A percentile compares a stretch with the other conserved stretches of the same genome.
These are phyloP conservation scores for Monochamus alternatus DNA, from an alignment of 2,888 invertebrate species.

Conservation along the genomic window DNA sequence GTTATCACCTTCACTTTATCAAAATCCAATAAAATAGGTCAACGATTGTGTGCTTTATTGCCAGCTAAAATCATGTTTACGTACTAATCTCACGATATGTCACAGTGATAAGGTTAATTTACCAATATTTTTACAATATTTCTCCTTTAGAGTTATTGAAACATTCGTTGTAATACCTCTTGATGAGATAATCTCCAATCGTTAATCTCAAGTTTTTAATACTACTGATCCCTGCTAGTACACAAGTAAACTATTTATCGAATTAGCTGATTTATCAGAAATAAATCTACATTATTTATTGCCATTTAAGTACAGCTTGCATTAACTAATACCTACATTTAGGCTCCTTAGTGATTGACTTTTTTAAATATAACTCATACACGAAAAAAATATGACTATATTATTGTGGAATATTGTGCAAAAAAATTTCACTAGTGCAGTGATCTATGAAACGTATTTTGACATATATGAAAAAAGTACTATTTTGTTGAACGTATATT, in stretches of 20 bases:
- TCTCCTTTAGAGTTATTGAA: conserved; percentile 3
- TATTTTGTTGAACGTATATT: too few relatives aligned
- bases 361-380: too few relatives aligned
- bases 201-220: conserved; percentile 10
- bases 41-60: conserved; percentile 9
- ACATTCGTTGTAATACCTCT: background rate
- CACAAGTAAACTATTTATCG: conserved; percentile 10
- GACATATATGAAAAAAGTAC: too few relatives aligned
- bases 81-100: conserved; percentile 5
- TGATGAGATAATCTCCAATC: background rate
- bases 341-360: too few relatives aligned
- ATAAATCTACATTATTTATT: background rate
- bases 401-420: too few relatives aligned
- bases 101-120: background rate
- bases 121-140: conserved; percentile 8
- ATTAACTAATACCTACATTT: too few relatives aligned
- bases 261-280: conserved; percentile 2
- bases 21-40: conserved; percentile 1
- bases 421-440: too few relatives aligned
- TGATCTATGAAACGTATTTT: too few relatives aligned
- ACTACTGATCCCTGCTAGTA: background rate
- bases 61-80: background rate
- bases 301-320: too few relatives aligned
- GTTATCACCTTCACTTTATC: background rate
- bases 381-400: too few relatives aligned